A percentile compares a stretch with the other conserved stretches of the same genome.
These are phyloP conservation scores for Cantharis flavilabris DNA, from an alignment of 2,888 invertebrate species.

Conservation along the genomic window DNA sequence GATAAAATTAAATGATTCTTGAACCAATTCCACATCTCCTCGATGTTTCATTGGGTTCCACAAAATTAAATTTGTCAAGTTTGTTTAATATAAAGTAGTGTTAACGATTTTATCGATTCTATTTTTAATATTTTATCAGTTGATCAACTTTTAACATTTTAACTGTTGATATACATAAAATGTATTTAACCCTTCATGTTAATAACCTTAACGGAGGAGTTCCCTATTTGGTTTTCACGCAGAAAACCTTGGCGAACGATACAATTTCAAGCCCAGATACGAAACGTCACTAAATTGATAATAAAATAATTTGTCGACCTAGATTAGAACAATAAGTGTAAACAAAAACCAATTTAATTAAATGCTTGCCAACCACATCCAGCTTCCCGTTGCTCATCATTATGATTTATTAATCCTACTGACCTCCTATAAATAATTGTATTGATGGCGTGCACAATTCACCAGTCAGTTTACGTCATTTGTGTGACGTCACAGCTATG, in stretches of 20 bases:
- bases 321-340: slow-evolving; percentile 4
- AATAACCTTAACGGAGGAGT: background rate
- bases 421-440: background rate
- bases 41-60: background rate
- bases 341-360: slow-evolving; percentile 11
- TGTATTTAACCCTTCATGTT: background rate
- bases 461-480: slow-evolving; percentile 14
- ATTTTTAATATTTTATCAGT: background rate
- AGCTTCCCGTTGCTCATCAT: background rate
- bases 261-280: background rate
- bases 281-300: background rate
- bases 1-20: background rate
- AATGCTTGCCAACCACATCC: slow-evolving; percentile 2
- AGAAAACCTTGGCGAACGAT: background rate
- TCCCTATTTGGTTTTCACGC: background rate
- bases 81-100: background rate
- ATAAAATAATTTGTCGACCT: slow-evolving; percentile 1
- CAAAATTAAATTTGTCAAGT: background rate
- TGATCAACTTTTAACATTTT: background rate
- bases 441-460: background rate
- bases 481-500: slow-evolving; percentile 14
- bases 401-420: slow-evolving; percentile 4
- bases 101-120: background rate
- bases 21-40: background rate
- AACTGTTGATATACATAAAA: background rate